Percentiles rank a stretch among this genome's conserved stretches.
These are phyloP conservation scores for Drosophila orosa DNA, from an alignment of 1,140 invertebrate genomes.

Conservation along the genomic window DNA sequence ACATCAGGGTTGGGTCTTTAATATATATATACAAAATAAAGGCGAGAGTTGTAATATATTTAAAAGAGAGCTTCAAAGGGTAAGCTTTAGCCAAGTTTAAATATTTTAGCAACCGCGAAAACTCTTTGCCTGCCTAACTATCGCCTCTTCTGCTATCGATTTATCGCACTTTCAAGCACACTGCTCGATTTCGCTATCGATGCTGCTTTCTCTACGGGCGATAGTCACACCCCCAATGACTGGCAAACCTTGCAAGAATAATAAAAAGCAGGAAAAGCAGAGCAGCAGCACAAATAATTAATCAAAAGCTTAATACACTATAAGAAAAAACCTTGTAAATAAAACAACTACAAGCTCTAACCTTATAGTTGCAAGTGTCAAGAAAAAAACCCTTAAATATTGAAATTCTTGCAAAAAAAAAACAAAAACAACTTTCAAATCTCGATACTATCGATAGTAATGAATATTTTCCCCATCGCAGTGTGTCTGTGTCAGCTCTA, in stretches of 20 bases:
- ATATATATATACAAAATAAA: background rate
- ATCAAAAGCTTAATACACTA: background rate
- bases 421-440: background rate
- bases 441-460: conserved; percentile 9
- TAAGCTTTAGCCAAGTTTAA: background rate
- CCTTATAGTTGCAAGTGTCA: too few relatives aligned
- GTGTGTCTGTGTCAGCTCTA: background rate
- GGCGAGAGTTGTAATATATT: too few relatives aligned
- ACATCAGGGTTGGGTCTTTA: too few relatives aligned
- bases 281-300: background rate
- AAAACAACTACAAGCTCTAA: background rate
- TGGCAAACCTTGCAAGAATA: conserved; percentile 4
- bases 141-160: conserved; percentile 1
- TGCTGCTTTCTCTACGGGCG: background rate
- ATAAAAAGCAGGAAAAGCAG: background rate
- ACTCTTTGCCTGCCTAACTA: background rate
- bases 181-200: background rate
- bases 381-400: too few relatives aligned
- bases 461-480: conserved; percentile 1
- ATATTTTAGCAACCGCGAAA: background rate
- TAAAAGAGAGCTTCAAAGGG: background rate
- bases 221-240: conserved; percentile 11
- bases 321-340: background rate
- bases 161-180: background rate
- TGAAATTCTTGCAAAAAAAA: background rate